phyloP scores from a whole-genome alignment of 2,888 invertebrate species.

The Aphodius sticticus region DNA sequence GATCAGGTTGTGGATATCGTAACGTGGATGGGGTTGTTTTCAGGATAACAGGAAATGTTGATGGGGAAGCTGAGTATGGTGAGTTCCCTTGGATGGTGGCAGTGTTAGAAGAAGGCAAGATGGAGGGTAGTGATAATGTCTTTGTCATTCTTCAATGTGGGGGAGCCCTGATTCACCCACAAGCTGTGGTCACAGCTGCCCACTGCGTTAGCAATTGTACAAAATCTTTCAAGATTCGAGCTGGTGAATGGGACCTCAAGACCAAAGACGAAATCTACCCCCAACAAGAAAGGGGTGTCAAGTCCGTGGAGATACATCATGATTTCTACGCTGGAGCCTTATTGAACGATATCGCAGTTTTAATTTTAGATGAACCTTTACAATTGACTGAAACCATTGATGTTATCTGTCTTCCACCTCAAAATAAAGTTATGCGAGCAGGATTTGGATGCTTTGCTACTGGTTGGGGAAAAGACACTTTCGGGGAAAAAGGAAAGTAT shows the following conservation, averaged over 20 bases:
- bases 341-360: slow-evolving; percentile 77
- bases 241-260: slow-evolving; percentile 88
- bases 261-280: slow-evolving; percentile 73
- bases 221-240: slow-evolving; percentile 62
- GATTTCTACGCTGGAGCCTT: slow-evolving; percentile 67
- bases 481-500: slow-evolving; percentile 65
- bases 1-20: slow-evolving; percentile 75
- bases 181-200: slow-evolving; percentile 80
- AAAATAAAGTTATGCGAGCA: slow-evolving; percentile 65
- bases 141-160: slow-evolving; percentile 67
- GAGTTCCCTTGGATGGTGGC: slow-evolving; percentile 89
- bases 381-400: slow-evolving; percentile 73
- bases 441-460: slow-evolving; percentile 70
- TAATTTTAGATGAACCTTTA: slow-evolving; percentile 70
- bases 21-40: slow-evolving; percentile 19
- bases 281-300: slow-evolving; percentile 69
- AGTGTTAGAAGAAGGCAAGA: slow-evolving; percentile 60
- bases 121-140: not conserved
- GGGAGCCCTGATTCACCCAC: slow-evolving; percentile 80
- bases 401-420: slow-evolving; percentile 72
- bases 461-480: slow-evolving; percentile 80
- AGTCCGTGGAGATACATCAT: slow-evolving; percentile 61
- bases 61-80: slow-evolving; percentile 76
- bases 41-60: slow-evolving; percentile 65
- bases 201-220: slow-evolving; percentile 68